Conservation (phyloP, 2,888 invertebrate species). For the Stenolophus ochropezus region DNA sequence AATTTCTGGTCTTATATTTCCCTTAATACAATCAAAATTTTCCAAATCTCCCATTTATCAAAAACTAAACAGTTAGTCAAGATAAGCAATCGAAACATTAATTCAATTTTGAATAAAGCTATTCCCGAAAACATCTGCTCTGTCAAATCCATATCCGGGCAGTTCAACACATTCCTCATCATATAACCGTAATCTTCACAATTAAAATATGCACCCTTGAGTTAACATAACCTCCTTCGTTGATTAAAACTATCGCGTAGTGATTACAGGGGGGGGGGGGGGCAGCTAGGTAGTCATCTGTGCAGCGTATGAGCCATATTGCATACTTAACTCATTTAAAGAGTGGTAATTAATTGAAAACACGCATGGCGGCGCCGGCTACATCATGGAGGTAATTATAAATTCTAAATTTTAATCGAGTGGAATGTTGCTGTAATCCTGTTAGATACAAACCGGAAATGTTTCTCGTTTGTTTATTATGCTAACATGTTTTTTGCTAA, state of each 20-base stretch:
- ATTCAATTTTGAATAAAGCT: conserved; percentile 11
- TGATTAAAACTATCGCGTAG: conserved; percentile 29
- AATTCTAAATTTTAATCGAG: conserved; percentile 51
- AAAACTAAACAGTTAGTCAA: background rate
- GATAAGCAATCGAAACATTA: conserved; percentile 10
- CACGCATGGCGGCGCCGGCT: conserved; percentile 53
- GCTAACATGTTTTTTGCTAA: background rate
- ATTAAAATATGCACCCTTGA: conserved; percentile 38
- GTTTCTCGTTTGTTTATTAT: conserved; percentile 9
- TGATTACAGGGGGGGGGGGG: background rate
- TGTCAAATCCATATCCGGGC: background rate
- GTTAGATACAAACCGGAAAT: conserved; percentile 3
- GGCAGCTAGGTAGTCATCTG: conserved; percentile 7
- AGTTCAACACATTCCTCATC: background rate
- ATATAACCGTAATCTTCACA: conserved; percentile 12
- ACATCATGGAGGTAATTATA: conserved; percentile 39
- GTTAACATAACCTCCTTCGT: conserved; percentile 5
- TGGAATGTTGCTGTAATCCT: conserved; percentile 41
- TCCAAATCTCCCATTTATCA: background rate
- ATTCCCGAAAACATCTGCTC: conserved; percentile 2
- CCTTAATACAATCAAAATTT: background rate
- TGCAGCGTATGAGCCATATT: conserved; percentile 36
- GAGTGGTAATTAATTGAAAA: conserved; percentile 57
- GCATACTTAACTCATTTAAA: conserved; percentile 55
- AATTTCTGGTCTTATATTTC: too few species aligned